These are phyloP conservation scores for Cremastinae sp. DNA, from an alignment of 2,888 invertebrate genomes.

Conservation along the genomic window DNA sequence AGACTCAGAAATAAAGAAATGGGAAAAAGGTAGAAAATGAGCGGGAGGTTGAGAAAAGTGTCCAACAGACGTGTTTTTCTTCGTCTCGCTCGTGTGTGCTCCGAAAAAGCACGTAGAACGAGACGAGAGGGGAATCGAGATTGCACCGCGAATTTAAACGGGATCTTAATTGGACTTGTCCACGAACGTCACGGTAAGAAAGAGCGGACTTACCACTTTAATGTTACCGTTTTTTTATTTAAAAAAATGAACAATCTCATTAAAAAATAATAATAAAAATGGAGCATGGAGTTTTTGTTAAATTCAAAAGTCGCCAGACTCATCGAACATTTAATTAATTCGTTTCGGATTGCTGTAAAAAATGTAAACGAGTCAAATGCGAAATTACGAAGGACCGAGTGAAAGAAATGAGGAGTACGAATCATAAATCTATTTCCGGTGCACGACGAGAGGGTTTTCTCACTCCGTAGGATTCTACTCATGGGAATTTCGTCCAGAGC, in stretches of 20 bases:
- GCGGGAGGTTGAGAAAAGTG: conserved; percentile 20
- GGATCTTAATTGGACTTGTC: conserved; percentile 61
- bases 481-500: conserved; percentile 54
- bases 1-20: conserved; percentile 10
- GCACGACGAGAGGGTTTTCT: conserved; percentile 48
- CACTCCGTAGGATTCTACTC: conserved; percentile 42
- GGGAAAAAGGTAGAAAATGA: neutral
- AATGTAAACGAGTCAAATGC: neutral
- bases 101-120: conserved; percentile 22
- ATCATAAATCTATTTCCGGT: conserved; percentile 64
- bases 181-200: conserved; percentile 49
- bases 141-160: conserved; percentile 60
- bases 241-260: neutral
- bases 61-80: conserved; percentile 28
- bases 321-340: neutral
- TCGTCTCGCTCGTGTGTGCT: conserved; percentile 28
- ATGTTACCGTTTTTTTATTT: neutral
- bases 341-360: neutral
- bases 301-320: neutral
- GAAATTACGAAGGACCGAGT: conserved; percentile 9
- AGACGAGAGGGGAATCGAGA: conserved; percentile 46
- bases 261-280: too few species aligned
- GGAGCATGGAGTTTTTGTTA: too few species aligned
- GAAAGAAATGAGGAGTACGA: conserved; percentile 33
- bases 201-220: conserved; percentile 6